Evolutionary conservation across 2,113 vertebrate genomes (phyloP).

Genomic region (Equus przewalskii): DNA sequence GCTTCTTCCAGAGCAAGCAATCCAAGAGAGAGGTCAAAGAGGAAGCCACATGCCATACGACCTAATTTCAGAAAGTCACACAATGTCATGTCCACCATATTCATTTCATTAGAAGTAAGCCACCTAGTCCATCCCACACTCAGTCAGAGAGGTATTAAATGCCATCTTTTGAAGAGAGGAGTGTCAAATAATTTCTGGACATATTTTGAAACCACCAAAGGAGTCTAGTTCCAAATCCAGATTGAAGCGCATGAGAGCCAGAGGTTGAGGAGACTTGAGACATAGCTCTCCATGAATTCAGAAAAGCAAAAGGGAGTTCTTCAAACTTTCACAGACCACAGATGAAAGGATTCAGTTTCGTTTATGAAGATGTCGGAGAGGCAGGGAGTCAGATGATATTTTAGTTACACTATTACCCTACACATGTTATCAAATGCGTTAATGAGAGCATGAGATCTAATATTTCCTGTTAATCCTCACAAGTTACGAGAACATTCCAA

Average conservation of each 20-base stretch:
- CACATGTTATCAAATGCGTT: background rate
- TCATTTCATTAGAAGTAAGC: background rate
- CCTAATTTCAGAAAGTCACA: background rate
- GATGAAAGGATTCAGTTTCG: background rate
- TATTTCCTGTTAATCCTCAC: background rate
- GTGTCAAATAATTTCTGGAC: background rate
- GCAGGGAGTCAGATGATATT: background rate
- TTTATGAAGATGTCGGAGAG: background rate
- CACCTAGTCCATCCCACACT: background rate
- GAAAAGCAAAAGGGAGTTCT: background rate
- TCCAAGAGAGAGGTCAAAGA: background rate
- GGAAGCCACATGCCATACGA: background rate
- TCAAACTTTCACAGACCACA: background rate
- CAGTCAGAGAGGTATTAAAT: background rate
- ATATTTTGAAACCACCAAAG: background rate
- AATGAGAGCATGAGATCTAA: background rate
- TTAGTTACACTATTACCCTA: background rate
- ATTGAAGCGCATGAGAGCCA: background rate
- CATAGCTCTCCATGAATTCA: background rate
- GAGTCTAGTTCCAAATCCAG: background rate
- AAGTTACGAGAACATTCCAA: background rate
- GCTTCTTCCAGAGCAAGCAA: background rate
- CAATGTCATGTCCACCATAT: background rate
- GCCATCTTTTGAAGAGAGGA: background rate
- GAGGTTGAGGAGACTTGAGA: background rate